A percentile compares a stretch with the other conserved stretches of the same genome.
phyloP scores from a whole-genome alignment of 2,888 invertebrate genomes.

The Rotaria magnacalcarata region DNA sequence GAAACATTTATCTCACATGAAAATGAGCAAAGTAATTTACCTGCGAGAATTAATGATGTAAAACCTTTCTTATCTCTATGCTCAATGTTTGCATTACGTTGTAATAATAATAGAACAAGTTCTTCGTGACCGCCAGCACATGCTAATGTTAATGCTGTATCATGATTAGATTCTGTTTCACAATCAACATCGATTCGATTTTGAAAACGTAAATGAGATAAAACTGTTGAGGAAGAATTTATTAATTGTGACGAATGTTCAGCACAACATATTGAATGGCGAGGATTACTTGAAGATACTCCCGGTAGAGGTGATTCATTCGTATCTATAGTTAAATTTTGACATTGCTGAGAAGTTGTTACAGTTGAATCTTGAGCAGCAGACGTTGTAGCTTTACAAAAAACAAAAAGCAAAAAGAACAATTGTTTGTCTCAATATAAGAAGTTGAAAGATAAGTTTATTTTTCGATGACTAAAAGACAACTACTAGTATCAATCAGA shows the following conservation, averaged over 20 bases:
- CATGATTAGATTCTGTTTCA: constrained; percentile 95
- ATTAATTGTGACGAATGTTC: not conserved
- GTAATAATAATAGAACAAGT: constrained; percentile 81
- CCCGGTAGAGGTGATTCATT: not conserved
- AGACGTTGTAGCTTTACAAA: not conserved
- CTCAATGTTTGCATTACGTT: constrained; percentile 88
- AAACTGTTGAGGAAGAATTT: not conserved
- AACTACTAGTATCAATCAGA: too few species aligned
- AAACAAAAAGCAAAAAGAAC: too few species aligned
- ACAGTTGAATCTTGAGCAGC: not conserved
- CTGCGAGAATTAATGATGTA: constrained; percentile 43
- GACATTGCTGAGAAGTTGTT: not conserved
- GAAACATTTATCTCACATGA: constrained; percentile 76
- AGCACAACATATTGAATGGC: constrained; percentile 6
- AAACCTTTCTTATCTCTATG: constrained; percentile 85
- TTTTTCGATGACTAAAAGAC: too few species aligned
- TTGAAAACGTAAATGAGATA: constrained; percentile 13
- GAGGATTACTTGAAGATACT: not conserved
- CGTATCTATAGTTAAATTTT: not conserved
- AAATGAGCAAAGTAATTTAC: not conserved
- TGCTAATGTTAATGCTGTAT: constrained; percentile 92
- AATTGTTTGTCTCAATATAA: too few species aligned
- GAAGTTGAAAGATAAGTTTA: too few species aligned
- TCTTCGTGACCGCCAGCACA: constrained; percentile 89
- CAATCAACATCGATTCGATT: constrained; percentile 70